Evolutionary conservation across 1,140 invertebrate species (phyloP).

Genomic region (Ips nitidus): DNA sequence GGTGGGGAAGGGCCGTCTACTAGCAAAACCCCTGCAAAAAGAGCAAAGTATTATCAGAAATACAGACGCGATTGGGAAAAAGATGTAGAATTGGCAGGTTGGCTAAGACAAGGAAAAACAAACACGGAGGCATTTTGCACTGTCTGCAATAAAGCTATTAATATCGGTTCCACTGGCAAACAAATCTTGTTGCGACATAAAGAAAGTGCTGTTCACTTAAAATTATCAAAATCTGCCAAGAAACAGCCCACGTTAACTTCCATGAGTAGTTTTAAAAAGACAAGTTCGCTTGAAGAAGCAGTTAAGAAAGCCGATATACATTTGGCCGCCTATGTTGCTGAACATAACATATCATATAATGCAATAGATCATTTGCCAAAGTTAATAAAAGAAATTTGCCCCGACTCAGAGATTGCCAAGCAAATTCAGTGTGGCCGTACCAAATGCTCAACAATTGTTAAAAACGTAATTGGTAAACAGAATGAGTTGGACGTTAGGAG

Average conservation of each 20-base stretch:
- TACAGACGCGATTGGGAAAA: too few relatives aligned
- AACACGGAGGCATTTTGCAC: background rate
- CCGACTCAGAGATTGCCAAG: constrained; percentile 31
- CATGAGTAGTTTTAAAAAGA: background rate
- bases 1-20: too few relatives aligned
- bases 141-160: background rate
- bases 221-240: constrained; percentile 6
- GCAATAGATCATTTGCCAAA: constrained; percentile 31
- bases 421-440: constrained; percentile 24
- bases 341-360: constrained; percentile 37
- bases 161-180: background rate
- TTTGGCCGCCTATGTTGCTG: constrained; percentile 30
- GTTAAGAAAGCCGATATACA: constrained; percentile 24
- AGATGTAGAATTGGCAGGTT: too few relatives aligned
- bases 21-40: too few relatives aligned
- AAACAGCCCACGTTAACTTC: constrained; percentile 9
- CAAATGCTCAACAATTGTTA: constrained; percentile 27
- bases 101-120: background rate
- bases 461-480: constrained; percentile 28
- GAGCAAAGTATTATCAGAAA: too few relatives aligned
- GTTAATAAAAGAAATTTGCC: constrained; percentile 25
- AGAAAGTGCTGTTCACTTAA: constrained; percentile 20
- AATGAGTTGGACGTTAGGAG: constrained; percentile 30
- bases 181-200: constrained; percentile 10
- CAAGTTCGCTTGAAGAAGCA: background rate